Evolutionary conservation across 2,113 vertebrate genomes (phyloP).

Genomic region (Nibea albiflora): DNA sequence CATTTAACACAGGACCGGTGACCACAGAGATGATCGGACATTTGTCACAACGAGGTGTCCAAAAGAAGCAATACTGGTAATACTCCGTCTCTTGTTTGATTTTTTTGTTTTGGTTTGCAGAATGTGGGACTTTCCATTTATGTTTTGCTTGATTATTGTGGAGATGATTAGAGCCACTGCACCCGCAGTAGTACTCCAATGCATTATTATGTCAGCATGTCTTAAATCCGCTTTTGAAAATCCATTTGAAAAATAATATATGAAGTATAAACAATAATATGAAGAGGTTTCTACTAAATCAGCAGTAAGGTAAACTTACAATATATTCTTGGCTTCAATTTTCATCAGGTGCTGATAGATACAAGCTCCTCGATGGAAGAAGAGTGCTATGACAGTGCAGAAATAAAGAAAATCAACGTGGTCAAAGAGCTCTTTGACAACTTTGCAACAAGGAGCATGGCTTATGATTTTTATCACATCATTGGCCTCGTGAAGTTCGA

Average conservation of each 20-base stretch:
- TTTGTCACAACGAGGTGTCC: slow-evolving; percentile 68
- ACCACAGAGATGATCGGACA: slow-evolving; percentile 45
- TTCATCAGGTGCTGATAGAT: slow-evolving; percentile 75
- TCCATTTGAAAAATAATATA: background rate
- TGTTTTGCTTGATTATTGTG: background rate
- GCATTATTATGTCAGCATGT: background rate
- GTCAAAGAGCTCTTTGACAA: slow-evolving; percentile 77
- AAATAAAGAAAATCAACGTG: slow-evolving; percentile 65
- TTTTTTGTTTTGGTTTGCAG: background rate
- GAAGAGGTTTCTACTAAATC: background rate
- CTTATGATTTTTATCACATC: slow-evolving; percentile 76
- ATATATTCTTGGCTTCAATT: background rate
- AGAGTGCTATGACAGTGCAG: slow-evolving; percentile 57
- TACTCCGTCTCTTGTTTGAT: background rate
- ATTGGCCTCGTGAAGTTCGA: slow-evolving; percentile 75
- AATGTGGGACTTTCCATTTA: background rate
- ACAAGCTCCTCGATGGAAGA: slow-evolving; percentile 74
- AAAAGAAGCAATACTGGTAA: slow-evolving; percentile 77
- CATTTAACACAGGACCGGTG: slow-evolving; percentile 58
- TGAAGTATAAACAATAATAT: background rate
- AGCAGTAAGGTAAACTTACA: no score
- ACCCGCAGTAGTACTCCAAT: background rate
- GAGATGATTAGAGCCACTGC: background rate
- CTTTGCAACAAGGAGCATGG: slow-evolving; percentile 76
- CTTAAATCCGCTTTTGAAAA: background rate